phyloP scores from a whole-genome alignment of 2,113 vertebrate genomes.

The Probosciger aterrimus region DNA sequence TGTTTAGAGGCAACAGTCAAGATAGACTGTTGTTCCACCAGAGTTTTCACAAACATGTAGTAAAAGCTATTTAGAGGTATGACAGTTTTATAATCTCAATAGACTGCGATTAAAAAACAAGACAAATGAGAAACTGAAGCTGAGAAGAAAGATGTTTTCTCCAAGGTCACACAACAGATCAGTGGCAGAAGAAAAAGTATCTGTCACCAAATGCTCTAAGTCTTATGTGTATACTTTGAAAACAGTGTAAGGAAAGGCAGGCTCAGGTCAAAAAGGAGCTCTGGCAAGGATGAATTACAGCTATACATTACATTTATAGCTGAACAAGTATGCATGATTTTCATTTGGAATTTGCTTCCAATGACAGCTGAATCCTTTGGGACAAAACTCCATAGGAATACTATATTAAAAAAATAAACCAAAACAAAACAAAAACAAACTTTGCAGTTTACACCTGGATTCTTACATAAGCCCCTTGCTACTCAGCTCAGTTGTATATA shows the following conservation, averaged over 20 bases:
- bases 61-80: background rate
- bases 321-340: background rate
- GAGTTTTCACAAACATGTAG: background rate
- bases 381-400: background rate
- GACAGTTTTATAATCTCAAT: background rate
- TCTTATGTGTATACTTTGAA: background rate
- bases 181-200: background rate
- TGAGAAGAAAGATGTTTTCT: background rate
- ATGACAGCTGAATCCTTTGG: background rate
- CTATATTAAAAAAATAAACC: background rate
- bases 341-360: background rate
- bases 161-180: background rate
- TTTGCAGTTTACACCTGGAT: background rate
- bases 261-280: background rate
- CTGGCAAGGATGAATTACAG: background rate
- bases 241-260: background rate
- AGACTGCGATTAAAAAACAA: background rate
- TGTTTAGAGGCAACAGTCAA: background rate
- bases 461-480: background rate
- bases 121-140: background rate
- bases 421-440: background rate
- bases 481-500: background rate
- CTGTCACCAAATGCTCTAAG: background rate
- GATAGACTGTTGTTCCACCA: background rate
- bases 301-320: background rate